Evolutionary conservation across 1,140 invertebrate genomes (phyloP).

Genomic region (Pentalonia nigronervosa): DNA sequence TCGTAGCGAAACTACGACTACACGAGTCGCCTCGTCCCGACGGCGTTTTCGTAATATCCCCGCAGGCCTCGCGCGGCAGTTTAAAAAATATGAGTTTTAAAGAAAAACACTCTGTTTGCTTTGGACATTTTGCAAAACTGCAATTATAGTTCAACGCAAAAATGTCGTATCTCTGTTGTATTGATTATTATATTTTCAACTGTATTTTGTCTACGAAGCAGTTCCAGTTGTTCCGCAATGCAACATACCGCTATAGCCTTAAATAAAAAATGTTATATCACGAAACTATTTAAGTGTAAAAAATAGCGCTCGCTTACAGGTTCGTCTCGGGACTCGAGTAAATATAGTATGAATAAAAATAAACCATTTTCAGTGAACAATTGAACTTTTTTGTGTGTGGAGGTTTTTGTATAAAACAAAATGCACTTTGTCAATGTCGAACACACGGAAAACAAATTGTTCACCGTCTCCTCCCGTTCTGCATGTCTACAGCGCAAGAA

Average conservation of each 20-base stretch:
- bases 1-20: too few species aligned
- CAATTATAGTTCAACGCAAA: not conserved
- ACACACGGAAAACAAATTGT: constrained; percentile 61
- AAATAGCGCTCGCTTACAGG: not conserved
- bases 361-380: not conserved
- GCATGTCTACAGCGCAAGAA: not conserved
- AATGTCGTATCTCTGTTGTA: not conserved
- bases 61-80: too few species aligned
- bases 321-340: not conserved
- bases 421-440: constrained; percentile 51
- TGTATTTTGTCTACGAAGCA: not conserved
- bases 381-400: not conserved
- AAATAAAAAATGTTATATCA: constrained; percentile 1
- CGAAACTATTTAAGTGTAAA: not conserved
- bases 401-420: not conserved
- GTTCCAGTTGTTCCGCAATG: not conserved
- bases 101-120: not conserved
- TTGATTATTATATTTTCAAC: not conserved
- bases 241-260: not conserved
- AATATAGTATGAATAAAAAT: constrained; percentile 1
- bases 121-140: not conserved
- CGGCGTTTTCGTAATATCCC: not conserved
- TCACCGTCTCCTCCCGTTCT: not conserved
- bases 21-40: too few species aligned
- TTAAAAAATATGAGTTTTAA: not conserved